Percentiles rank a stretch among this genome's conserved stretches.
These are phyloP conservation scores for Calosoma granatense DNA, from an alignment of 1,140 invertebrate genomes.

Conservation along the genomic window DNA sequence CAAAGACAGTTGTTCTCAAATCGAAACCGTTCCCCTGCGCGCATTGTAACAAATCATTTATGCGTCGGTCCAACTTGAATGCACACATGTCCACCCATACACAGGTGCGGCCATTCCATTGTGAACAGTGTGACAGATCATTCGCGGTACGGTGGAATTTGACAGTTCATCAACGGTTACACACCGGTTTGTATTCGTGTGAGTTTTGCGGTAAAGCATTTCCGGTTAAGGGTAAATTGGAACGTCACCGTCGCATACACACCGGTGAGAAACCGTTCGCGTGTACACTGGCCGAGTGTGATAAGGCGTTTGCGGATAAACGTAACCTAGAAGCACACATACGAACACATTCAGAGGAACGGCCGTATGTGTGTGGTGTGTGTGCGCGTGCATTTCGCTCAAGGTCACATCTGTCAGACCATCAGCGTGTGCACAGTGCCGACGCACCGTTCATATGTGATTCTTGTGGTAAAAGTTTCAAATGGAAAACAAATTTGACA, in stretches of 20 bases:
- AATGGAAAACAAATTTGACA: conserved; percentile 19
- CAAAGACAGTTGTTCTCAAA: background rate
- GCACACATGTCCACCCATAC: conserved; percentile 19
- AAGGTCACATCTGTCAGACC: conserved; percentile 22
- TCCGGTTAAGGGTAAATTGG: conserved; percentile 18
- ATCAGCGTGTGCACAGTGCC: conserved; percentile 22
- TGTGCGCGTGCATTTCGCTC: conserved; percentile 22
- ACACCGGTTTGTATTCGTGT: conserved; percentile 17
- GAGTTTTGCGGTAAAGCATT: conserved; percentile 18
- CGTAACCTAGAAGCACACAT: conserved; percentile 19
- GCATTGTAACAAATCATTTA: conserved; percentile 17
- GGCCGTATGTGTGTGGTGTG: conserved; percentile 20
- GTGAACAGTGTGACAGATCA: conserved; percentile 18
- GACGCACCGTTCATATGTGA: conserved; percentile 21
- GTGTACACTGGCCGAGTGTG: conserved; percentile 17
- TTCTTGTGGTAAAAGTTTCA: conserved; percentile 18
- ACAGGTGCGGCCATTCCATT: conserved; percentile 18
- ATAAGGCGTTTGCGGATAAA: conserved; percentile 19
- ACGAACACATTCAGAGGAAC: conserved; percentile 15
- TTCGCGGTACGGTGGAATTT: conserved; percentile 17
- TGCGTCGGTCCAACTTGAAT: conserved; percentile 17
- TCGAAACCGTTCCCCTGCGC: conserved; percentile 15
- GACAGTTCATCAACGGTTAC: conserved; percentile 17
- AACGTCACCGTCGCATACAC: conserved; percentile 20
- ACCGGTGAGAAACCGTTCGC: conserved; percentile 19